A percentile compares a stretch with the other conserved stretches of the same genome.
Evolutionary conservation across 2,113 vertebrate species (phyloP).

Genomic region (Etheostoma cragini): DNA sequence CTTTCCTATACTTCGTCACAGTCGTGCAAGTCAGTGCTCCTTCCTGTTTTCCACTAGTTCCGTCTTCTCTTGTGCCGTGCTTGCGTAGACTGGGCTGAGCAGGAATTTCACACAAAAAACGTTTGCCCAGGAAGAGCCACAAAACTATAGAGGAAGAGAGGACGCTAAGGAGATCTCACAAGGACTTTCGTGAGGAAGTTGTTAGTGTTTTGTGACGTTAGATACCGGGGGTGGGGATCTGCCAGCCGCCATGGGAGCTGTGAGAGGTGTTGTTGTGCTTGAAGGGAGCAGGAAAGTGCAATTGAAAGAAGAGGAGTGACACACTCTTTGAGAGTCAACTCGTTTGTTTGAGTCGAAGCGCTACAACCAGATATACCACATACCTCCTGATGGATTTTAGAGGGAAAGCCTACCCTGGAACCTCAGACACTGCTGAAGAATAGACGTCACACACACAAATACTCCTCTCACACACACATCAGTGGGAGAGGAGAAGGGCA

Average conservation of each 20-base stretch:
- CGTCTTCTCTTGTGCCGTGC: conserved; percentile 59
- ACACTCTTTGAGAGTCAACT: conserved; percentile 2
- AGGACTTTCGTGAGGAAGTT: conserved; percentile 46
- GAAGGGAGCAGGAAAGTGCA: conserved; percentile 29
- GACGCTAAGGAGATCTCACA: conserved; percentile 26
- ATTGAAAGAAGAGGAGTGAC: conserved; percentile 50
- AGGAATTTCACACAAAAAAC: conserved; percentile 60
- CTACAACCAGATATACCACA: conserved; percentile 41
- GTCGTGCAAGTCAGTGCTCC: conserved; percentile 66
- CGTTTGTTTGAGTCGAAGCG: conserved; percentile 9
- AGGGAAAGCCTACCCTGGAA: conserved; percentile 41
- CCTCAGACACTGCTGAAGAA: conserved; percentile 40
- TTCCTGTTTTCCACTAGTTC: conserved; percentile 81
- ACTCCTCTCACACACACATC: neutral
- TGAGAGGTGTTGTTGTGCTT: conserved; percentile 36
- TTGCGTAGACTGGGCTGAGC: conserved; percentile 44
- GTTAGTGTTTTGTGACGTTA: conserved; percentile 37
- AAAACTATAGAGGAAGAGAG: conserved; percentile 16
- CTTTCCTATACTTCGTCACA: conserved; percentile 48
- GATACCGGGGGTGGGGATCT: conserved; percentile 11
- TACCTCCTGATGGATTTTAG: conserved; percentile 64
- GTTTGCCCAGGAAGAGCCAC: conserved; percentile 39
- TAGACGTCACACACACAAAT: conserved; percentile 8
- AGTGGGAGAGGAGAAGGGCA: conserved; percentile 17
- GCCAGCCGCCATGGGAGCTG: conserved; percentile 43